Evolutionary conservation across 37 sponge, comb jelly and placozoan species (phyloP).

Genomic region (Cliona cf. orientalis): DNA sequence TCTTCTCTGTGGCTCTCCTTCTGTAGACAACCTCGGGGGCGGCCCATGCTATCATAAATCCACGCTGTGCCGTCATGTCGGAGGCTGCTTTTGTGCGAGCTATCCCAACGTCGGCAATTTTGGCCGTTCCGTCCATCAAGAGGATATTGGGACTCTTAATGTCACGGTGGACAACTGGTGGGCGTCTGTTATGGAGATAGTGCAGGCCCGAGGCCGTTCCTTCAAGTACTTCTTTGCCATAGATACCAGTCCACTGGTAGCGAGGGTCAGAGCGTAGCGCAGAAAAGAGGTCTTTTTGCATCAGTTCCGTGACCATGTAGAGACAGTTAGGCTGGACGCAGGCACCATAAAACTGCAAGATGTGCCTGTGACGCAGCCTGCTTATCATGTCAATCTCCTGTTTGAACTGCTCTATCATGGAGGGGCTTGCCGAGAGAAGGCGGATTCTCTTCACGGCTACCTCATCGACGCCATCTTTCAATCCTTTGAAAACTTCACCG

Average conservation of each 20-base stretch:
- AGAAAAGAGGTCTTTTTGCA: constrained; percentile 83
- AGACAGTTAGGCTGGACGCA: constrained; percentile 75
- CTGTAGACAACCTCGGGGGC: constrained; percentile 94
- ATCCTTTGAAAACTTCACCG: constrained; percentile 85
- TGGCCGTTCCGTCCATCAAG: constrained; percentile 78
- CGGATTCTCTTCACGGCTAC: constrained; percentile 89
- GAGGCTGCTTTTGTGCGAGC: constrained; percentile 78
- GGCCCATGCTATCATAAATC: constrained; percentile 92
- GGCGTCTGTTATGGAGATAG: constrained; percentile 86
- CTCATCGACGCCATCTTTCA: constrained; percentile 84
- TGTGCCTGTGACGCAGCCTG: constrained; percentile 85
- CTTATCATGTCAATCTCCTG: constrained; percentile 88
- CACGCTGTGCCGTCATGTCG: constrained; percentile 95
- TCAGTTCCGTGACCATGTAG: constrained; percentile 95
- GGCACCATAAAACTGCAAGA: constrained; percentile 97
- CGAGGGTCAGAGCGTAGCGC: constrained; percentile 48
- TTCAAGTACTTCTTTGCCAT: constrained; percentile 61
- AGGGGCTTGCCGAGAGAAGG: constrained; percentile 7
- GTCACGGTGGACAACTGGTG: constrained; percentile 89
- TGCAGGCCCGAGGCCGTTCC: constrained; percentile 88
- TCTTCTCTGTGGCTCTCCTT: constrained; percentile 89
- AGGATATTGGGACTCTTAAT: constrained; percentile 94
- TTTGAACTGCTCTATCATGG: constrained; percentile 63
- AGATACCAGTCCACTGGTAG: constrained; percentile 80
- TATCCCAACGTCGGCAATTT: constrained; percentile 93